Conservation (phyloP, 2,888 invertebrate species). For the Yponomeuta cagnagella region DNA sequence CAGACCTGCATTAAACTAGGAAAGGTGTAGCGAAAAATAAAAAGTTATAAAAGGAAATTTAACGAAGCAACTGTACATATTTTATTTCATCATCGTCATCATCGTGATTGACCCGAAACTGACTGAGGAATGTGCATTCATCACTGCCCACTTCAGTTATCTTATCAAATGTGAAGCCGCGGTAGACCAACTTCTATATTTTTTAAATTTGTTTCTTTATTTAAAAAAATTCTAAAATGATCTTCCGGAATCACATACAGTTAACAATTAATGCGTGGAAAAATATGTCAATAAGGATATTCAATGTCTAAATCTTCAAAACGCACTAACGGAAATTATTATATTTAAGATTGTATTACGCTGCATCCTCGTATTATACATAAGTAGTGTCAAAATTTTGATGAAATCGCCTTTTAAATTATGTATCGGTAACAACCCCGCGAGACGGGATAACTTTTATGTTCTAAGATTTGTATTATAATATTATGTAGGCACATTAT, state of each 20-base stretch:
- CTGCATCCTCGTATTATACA: not conserved
- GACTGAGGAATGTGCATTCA: too few species aligned
- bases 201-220: not conserved
- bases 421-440: not conserved
- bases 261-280: not conserved
- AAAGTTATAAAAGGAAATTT: not conserved
- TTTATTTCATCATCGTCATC: too few species aligned
- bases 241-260: not conserved
- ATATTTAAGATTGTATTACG: not conserved
- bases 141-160: not conserved
- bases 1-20: not conserved
- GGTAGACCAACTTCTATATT: not conserved
- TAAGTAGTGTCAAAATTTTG: slow-evolving; percentile 6
- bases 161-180: not conserved
- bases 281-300: not conserved
- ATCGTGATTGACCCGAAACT: too few species aligned
- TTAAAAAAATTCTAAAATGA: not conserved
- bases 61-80: not conserved
- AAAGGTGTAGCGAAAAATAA: not conserved
- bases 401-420: not conserved
- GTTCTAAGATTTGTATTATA: not conserved
- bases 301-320: not conserved
- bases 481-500: not conserved
- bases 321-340: not conserved
- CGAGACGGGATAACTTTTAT: not conserved